Evolutionary conservation across 2,888 invertebrate species (phyloP).

Genomic region (Eumerus sabulonum): DNA sequence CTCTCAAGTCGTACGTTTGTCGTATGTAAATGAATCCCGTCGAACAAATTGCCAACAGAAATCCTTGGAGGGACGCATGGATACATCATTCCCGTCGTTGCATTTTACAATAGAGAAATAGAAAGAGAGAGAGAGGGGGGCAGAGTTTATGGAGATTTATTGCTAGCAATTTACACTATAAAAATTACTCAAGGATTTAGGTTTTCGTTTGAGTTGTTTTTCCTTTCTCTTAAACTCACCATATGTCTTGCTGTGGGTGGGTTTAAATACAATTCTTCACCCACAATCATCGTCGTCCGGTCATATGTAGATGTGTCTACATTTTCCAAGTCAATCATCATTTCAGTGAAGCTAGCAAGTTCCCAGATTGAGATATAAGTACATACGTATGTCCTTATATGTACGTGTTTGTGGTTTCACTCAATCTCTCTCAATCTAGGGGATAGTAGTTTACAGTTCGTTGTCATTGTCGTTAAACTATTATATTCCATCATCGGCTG

Average conservation of each 20-base stretch:
- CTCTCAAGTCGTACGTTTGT: constrained; percentile 59
- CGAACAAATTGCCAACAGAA: constrained; percentile 31
- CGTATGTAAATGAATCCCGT: constrained; percentile 58
- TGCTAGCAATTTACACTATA: constrained; percentile 61
- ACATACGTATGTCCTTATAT: too few relatives aligned
- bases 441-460: too few relatives aligned
- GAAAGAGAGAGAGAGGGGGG: constrained; percentile 45
- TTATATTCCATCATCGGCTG: constrained; percentile 21
- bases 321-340: constrained; percentile 46
- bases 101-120: constrained; percentile 31
- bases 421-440: too few relatives aligned
- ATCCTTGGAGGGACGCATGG: background rate
- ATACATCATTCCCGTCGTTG: constrained; percentile 2
- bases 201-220: background rate
- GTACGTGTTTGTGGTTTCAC: too few relatives aligned
- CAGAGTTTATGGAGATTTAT: constrained; percentile 67
- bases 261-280: too few relatives aligned
- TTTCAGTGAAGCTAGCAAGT: constrained; percentile 53
- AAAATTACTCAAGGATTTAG: constrained; percentile 58
- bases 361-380: background rate
- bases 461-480: too few relatives aligned
- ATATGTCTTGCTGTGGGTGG: constrained; percentile 30
- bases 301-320: constrained; percentile 7
- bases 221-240: constrained; percentile 39
- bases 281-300: constrained; percentile 19